phyloP scores from a whole-genome alignment of 2,113 vertebrate genomes.

The Catharus fuscescens region DNA sequence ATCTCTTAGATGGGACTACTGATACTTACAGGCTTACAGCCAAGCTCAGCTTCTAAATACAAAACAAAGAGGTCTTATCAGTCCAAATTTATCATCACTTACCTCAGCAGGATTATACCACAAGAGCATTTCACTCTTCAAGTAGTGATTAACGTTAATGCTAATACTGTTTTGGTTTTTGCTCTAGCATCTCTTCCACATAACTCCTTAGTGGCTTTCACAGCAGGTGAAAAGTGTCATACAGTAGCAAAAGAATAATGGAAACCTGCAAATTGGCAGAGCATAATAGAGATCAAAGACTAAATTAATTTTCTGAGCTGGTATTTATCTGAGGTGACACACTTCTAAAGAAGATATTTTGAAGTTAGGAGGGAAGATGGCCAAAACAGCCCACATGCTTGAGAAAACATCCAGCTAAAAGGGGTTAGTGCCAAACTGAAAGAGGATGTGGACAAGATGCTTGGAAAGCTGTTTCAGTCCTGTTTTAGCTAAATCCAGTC shows the following conservation, averaged over 20 bases:
- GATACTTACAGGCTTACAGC: not conserved
- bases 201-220: not conserved
- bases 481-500: not conserved
- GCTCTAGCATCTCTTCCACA: not conserved
- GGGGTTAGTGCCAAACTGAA: not conserved
- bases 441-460: not conserved
- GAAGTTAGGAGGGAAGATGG: not conserved
- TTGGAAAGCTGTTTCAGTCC: not conserved
- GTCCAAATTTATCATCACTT: constrained; percentile 22
- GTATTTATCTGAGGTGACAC: not conserved
- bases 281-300: not conserved
- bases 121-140: not conserved
- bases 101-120: not conserved
- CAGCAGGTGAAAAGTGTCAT: not conserved
- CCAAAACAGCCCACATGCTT: not conserved
- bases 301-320: not conserved
- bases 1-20: not conserved
- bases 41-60: constrained; percentile 7
- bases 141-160: not conserved
- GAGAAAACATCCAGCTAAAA: not conserved
- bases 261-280: not conserved
- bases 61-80: not conserved
- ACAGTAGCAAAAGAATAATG: not conserved
- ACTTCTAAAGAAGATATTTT: not conserved
- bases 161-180: not conserved